A percentile compares a stretch with the other conserved stretches of the same genome.
phyloP scores from a whole-genome alignment of 2,797 vertebrate species.

The Enteromius unitaeniatus region DNA sequence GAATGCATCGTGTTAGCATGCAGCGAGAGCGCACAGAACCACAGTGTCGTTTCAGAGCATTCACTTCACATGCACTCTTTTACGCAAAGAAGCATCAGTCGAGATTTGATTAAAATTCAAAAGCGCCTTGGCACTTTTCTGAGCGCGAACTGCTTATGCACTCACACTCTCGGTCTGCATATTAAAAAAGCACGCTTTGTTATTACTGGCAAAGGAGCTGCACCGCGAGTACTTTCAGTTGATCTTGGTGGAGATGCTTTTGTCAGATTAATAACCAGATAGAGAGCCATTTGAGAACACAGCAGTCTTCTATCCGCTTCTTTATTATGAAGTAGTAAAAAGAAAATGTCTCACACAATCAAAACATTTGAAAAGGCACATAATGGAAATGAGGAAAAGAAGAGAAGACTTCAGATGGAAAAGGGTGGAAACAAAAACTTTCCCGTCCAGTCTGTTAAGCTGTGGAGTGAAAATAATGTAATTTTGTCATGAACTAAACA shows the following conservation, averaged over 20 bases:
- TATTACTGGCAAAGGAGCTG: slow-evolving; percentile 44
- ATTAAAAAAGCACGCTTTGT: slow-evolving; percentile 43
- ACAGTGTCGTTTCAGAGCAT: slow-evolving; percentile 24
- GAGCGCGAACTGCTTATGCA: slow-evolving; percentile 38
- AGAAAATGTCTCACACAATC: slow-evolving; percentile 26
- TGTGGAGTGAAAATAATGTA: slow-evolving; percentile 35
- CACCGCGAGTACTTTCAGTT: slow-evolving; percentile 40
- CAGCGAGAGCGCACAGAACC: slow-evolving; percentile 1
- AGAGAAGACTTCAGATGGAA: slow-evolving; percentile 42
- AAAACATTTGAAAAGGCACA: slow-evolving; percentile 39
- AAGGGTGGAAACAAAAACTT: slow-evolving; percentile 25
- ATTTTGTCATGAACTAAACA: slow-evolving; percentile 1
- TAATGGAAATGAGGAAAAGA: slow-evolving; percentile 21
- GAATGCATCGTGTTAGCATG: slow-evolving; percentile 26
- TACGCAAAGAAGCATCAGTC: slow-evolving; percentile 16
- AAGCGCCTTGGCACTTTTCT: slow-evolving; percentile 40
- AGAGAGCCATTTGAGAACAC: slow-evolving; percentile 46
- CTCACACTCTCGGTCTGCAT: slow-evolving; percentile 24
- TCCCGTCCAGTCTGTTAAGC: slow-evolving; percentile 23
- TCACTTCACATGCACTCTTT: slow-evolving; percentile 35
- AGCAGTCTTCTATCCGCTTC: slow-evolving; percentile 20
- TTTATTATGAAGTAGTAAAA: slow-evolving; percentile 47
- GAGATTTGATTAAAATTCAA: slow-evolving; percentile 51
- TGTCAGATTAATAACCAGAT: slow-evolving; percentile 50
- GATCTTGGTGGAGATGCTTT: slow-evolving; percentile 35